Conservation (phyloP, 2,888 invertebrate genomes). For the Ormyrus labotus region DNA sequence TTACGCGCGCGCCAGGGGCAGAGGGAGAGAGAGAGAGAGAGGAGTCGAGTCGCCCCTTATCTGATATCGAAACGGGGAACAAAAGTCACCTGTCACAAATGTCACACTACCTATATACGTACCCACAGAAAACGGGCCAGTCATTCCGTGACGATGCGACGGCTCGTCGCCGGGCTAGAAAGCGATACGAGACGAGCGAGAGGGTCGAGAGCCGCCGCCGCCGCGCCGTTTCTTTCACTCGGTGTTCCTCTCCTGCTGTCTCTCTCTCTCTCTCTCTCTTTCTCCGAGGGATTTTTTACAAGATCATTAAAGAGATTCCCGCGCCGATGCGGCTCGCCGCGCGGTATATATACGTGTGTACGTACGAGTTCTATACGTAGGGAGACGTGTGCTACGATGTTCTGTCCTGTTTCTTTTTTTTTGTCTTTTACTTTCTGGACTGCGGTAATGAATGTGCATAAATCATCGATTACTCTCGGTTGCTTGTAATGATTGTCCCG, state of each 20-base stretch:
- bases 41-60: slow-evolving; percentile 25
- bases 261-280: slow-evolving; percentile 25
- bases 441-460: slow-evolving; percentile 44
- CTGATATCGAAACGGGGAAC: slow-evolving; percentile 47
- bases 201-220: neutral
- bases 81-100: slow-evolving; percentile 57
- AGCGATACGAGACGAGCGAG: slow-evolving; percentile 29
- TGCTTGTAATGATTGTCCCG: slow-evolving; percentile 31
- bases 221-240: slow-evolving; percentile 22
- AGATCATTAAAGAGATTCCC: slow-evolving; percentile 56
- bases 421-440: neutral
- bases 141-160: slow-evolving; percentile 36
- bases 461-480: slow-evolving; percentile 41
- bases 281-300: slow-evolving; percentile 39
- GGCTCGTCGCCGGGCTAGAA: slow-evolving; percentile 45
- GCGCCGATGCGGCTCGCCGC: slow-evolving; percentile 35
- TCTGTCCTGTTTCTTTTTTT: neutral
- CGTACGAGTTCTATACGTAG: neutral
- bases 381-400: neutral
- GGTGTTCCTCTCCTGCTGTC: slow-evolving; percentile 18
- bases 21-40: neutral
- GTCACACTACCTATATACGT: slow-evolving; percentile 41
- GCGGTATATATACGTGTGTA: neutral
- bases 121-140: slow-evolving; percentile 31
- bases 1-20: neutral